Base-by-base conservation (phyloP, 2,888 invertebrate species). In the Podabrus alpinus region DNA sequence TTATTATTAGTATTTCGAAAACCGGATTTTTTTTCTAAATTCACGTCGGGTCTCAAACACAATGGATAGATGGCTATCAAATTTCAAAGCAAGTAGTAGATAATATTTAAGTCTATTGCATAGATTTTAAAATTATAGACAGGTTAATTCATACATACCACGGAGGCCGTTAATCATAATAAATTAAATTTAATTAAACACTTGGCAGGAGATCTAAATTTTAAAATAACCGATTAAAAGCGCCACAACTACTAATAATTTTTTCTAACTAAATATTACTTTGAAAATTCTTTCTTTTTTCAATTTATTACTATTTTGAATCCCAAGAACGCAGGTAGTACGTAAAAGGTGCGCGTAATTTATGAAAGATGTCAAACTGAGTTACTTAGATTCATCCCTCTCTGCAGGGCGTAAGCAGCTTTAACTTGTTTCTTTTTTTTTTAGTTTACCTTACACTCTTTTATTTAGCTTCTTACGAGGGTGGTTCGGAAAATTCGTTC, bases 11-110 rank as follows among this genome's bases (percentile, higher is more conserved):
- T 24, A 24, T 68, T 75, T 77, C 76, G 29, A 73, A 80, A 80
- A 80, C 80, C 80, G 79, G 80, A 80, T 79, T 80, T 79, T 80
- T 29, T 79, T 75, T 79, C 77, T 78, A 78, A 80, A 79, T 80
- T 79, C 80, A 80, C 79, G 80, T 71, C 79, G 75, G 73, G 73
- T 71, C 71, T 69, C 77, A 77, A 79, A 78, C 76, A 78, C 77
- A 80, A 79, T 74, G 45, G 45, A 45, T 45, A 77, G 78, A 80
- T 80, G 76, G 79, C 78, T 80, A 80, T 80, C 79, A 80, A 74
- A 75, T 80, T 80, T 78, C 80, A 74, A 76, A 76, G 74, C 74
- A 75, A 79, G 79, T 79, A 77, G 79, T 79, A 76, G 78, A 78
- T 80, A 80, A 73, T 78, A 74, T 79, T 80, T 79, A 80, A 79